These are phyloP conservation scores for Riparia riparia DNA, from an alignment of 2,113 vertebrate species.

Conservation along the genomic window DNA sequence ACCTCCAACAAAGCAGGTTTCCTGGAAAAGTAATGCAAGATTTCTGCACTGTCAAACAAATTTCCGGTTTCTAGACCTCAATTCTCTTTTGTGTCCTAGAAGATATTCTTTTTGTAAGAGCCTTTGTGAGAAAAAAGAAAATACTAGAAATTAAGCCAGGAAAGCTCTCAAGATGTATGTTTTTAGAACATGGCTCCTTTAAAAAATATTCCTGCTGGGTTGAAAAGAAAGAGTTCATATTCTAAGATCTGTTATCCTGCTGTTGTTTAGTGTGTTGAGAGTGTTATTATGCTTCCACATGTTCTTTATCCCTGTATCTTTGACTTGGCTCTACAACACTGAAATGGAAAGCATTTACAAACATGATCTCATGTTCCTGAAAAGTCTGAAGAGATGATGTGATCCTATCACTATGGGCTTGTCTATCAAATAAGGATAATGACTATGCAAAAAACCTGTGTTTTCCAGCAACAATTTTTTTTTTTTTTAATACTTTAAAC, in stretches of 20 bases:
- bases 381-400: neutral
- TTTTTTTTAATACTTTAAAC: neutral
- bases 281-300: neutral
- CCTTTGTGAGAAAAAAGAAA: neutral
- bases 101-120: neutral
- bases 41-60: neutral
- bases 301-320: neutral
- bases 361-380: neutral
- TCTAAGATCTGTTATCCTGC: neutral
- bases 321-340: neutral
- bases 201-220: neutral
- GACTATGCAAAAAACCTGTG: neutral
- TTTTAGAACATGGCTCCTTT: neutral
- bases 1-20: neutral
- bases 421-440: neutral
- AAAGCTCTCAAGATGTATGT: neutral
- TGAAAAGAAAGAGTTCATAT: neutral
- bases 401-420: neutral
- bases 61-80: neutral
- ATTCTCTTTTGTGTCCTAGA: neutral
- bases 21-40: neutral
- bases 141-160: neutral
- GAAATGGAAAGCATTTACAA: constrained; percentile 18
- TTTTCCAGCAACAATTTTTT: neutral
- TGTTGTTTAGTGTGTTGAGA: neutral